Evolutionary conservation across 2,888 invertebrate genomes (phyloP).

Genomic region (Acronicta psi): DNA sequence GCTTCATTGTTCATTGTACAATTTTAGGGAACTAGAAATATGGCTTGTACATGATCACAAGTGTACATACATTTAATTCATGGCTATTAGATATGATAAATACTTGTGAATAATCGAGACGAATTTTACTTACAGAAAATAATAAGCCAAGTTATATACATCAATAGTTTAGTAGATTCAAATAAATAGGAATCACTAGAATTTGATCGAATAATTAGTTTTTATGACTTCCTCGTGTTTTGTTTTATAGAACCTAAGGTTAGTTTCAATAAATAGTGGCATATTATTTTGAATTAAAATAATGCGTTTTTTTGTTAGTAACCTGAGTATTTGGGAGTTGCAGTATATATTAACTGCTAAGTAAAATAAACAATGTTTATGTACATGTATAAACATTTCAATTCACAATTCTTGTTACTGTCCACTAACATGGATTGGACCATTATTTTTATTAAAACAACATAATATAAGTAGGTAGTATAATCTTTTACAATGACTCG

Average conservation of each 20-base stretch:
- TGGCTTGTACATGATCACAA: constrained; percentile 77
- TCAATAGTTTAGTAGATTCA: constrained; percentile 35
- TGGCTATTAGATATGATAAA: constrained; percentile 50
- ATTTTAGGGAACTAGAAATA: constrained; percentile 78
- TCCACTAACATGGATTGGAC: constrained; percentile 16
- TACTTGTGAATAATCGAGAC: constrained; percentile 24
- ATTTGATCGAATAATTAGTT: constrained; percentile 49
- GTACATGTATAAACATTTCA: constrained; percentile 32
- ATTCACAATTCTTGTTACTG: constrained; percentile 20
- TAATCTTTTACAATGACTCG: constrained; percentile 11
- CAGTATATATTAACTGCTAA: constrained; percentile 37
- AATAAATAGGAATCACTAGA: constrained; percentile 46
- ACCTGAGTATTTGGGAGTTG: constrained; percentile 63
- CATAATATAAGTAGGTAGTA: constrained; percentile 4
- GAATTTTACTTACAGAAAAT: constrained; percentile 38
- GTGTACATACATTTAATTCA: constrained; percentile 64
- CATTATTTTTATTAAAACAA: constrained; percentile 12
- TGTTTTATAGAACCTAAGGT: constrained; percentile 37
- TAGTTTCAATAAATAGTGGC: constrained; percentile 57
- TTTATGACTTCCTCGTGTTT: constrained; percentile 26
- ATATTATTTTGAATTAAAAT: constrained; percentile 49
- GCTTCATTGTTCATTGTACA: constrained; percentile 70
- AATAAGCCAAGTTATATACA: constrained; percentile 28
- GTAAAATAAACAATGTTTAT: constrained; percentile 28
- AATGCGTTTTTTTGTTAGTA: constrained; percentile 57